Evolutionary conservation across 1,140 invertebrate genomes (phyloP).

Genomic region (Octopus bimaculoides): DNA sequence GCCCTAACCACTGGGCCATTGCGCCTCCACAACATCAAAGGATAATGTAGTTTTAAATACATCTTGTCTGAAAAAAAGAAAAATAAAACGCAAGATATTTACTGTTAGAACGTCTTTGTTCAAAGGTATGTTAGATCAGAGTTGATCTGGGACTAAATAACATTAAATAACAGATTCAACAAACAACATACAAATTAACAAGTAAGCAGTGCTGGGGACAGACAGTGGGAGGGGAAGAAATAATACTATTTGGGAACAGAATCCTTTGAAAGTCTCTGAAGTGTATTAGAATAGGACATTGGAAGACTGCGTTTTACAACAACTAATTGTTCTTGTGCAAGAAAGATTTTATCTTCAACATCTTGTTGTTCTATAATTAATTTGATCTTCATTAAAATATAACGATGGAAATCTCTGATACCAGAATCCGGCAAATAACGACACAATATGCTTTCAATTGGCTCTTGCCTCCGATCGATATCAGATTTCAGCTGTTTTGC

Average conservation of each 20-base stretch:
- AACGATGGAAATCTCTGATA: conserved; percentile 81
- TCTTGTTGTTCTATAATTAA: conserved; percentile 81
- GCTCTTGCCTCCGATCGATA: conserved; percentile 77
- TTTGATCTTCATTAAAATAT: conserved; percentile 90
- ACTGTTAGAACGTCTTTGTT: too few species aligned
- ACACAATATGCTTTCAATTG: conserved; percentile 71
- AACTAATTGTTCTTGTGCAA: conserved; percentile 79
- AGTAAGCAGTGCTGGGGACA: not conserved
- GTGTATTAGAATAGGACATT: not conserved
- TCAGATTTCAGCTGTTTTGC: conserved; percentile 79
- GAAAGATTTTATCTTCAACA: conserved; percentile 82
- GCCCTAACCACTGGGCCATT: too few species aligned
- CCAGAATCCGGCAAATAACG: conserved; percentile 75
- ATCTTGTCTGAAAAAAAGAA: too few species aligned
- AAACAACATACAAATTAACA: not conserved
- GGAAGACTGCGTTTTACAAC: conserved; percentile 50
- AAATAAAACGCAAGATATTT: too few species aligned
- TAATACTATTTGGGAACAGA: not conserved
- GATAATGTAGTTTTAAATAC: too few species aligned
- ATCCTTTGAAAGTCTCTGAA: not conserved
- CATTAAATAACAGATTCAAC: not conserved
- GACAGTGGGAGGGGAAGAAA: not conserved
- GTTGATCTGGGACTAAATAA: too few species aligned
- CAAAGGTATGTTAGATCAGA: too few species aligned
- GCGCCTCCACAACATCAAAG: too few species aligned